Evolutionary conservation across 2,113 vertebrate species (phyloP).

Genomic region (Cyprinodon tularosa): DNA sequence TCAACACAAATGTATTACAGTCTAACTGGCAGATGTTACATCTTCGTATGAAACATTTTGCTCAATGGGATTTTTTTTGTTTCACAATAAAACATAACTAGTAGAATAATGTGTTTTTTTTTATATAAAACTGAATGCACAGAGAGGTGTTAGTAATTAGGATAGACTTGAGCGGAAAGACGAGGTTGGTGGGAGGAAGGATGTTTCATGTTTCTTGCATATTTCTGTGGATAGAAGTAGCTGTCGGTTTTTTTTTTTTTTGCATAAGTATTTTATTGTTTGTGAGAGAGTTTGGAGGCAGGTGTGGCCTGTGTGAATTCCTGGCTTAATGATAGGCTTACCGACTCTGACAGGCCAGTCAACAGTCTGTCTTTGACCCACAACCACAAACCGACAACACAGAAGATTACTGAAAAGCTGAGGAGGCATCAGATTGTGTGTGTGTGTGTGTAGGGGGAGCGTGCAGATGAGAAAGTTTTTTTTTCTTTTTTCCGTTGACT

Average conservation of each 20-base stretch:
- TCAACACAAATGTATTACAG: too few relatives aligned
- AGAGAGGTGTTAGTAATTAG: neutral
- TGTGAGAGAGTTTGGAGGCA: conserved; percentile 50
- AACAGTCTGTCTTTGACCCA: conserved; percentile 70
- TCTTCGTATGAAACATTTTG: neutral
- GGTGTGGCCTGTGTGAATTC: conserved; percentile 75
- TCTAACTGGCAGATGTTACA: too few relatives aligned
- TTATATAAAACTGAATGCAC: neutral
- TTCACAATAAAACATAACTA: neutral
- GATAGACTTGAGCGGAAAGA: conserved; percentile 3
- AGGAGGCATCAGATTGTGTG: conserved; percentile 13
- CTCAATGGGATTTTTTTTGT: neutral
- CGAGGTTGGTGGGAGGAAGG: neutral
- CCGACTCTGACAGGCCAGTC: conserved; percentile 67
- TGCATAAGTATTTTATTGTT: conserved; percentile 26
- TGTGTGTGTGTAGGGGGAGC: conserved; percentile 15
- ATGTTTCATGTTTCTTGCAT: conserved; percentile 20
- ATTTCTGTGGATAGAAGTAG: conserved; percentile 49
- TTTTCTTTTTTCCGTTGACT: conserved; percentile 17
- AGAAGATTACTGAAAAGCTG: conserved; percentile 60
- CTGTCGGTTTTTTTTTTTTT: conserved; percentile 19
- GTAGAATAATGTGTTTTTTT: neutral
- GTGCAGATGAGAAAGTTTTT: conserved; percentile 15
- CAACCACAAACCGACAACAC: conserved; percentile 68
- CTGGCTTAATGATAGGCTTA: conserved; percentile 72